Evolutionary conservation across 2,888 invertebrate species (phyloP), one percentile per base, ranked within the genome.

Genomic region (Sacculina carcini): DNA sequence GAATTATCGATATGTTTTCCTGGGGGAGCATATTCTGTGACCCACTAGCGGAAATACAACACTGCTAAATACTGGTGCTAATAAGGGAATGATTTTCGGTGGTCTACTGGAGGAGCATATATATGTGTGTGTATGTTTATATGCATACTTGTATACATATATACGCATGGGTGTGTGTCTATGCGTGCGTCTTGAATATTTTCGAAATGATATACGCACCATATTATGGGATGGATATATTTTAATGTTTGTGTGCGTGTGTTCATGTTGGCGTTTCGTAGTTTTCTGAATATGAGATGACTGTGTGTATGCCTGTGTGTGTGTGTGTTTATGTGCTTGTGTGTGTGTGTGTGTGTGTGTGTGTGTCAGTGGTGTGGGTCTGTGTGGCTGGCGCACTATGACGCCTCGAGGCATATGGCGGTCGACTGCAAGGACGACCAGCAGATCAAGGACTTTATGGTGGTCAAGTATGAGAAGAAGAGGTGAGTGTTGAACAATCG

Each of bases 381-480:
- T 66, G 80, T 87, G 59, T 96, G 90, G 89, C 70, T 96, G 60
- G 92, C 89, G 9, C 70, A 87, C 49, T 80, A 82, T 70, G 87
- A 85, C 65, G 66, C 64, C 10, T 28, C 26, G 7, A 24, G 42
- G 16, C 42, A 42, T n/a, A 24, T 28, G 4, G 24, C 12, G 3
- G 14, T 28, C 1, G 79, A 81, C 63, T 74, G 77, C 57, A 78
- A 78, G 61, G 87, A 87, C 62, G 89, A 89, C 67, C 82, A 84
- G 66, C 78, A 81, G 65, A 79, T 90, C 61, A 79, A 80, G 64
- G 87, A 90, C 66, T 78, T 87, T 62, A 86, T 92, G 85, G 74
- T 79, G 51, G 80, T 87, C 63, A 94, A 92, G 68, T 94, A 94
- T 65, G 94, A 96, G 66, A 76, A 80, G 62, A 89, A 87, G 65